These are phyloP conservation scores for Scelioninae gen. 1 DNA, from an alignment of 2,888 invertebrate genomes.

Conservation along the genomic window DNA sequence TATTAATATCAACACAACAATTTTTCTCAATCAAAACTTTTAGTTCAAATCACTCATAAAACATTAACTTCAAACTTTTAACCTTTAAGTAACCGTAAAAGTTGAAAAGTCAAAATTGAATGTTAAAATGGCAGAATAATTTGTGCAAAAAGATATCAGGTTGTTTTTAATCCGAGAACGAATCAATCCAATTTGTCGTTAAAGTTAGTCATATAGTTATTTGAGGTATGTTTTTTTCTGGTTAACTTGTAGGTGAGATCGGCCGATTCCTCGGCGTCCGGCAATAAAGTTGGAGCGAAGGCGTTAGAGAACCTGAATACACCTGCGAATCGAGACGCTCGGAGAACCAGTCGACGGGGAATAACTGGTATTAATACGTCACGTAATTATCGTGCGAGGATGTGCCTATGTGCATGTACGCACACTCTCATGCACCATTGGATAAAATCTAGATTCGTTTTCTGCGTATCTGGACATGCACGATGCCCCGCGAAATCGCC, in stretches of 20 bases:
- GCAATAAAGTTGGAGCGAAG: constrained; percentile 71
- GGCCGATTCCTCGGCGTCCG: constrained; percentile 63
- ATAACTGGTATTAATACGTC: constrained; percentile 83
- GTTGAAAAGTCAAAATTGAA: no score
- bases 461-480: constrained; percentile 54
- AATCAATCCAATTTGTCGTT: constrained; percentile 40
- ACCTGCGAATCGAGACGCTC: constrained; percentile 79
- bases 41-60: no score
- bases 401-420: constrained; percentile 73
- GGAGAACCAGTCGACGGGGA: constrained; percentile 80
- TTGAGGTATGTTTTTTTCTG: constrained; percentile 23
- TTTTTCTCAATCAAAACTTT: no score
- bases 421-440: constrained; percentile 58
- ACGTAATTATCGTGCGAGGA: constrained; percentile 81
- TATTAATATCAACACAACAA: no score
- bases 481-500: constrained; percentile 46
- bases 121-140: no score
- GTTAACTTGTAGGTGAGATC: constrained; percentile 43
- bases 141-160: no score
- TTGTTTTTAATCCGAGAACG: background rate
- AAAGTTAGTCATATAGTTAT: constrained; percentile 4
- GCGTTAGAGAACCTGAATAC: constrained; percentile 77
- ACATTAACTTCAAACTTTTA: no score
- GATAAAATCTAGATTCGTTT: constrained; percentile 70
- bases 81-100: no score